Evolutionary conservation across 2,113 vertebrate genomes (phyloP), one percentile per base, ranked within the genome.

Genomic region (Stigmatopora nigra): DNA sequence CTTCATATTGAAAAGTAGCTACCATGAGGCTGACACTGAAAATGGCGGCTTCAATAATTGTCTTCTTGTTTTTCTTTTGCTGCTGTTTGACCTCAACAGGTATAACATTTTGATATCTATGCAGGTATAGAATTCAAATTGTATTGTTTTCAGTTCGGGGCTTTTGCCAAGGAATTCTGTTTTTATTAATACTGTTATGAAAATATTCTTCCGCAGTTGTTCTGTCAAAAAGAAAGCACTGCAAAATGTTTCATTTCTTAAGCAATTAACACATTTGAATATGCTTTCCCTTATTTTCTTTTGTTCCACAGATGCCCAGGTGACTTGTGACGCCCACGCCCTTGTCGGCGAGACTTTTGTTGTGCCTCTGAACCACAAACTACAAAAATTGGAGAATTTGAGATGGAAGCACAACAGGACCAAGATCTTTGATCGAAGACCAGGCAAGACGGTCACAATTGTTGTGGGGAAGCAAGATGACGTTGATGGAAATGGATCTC

Each of bases 371-470:
- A 0, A 0, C 0, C 0, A 19, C 0, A 0, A 0, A 0, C 7
- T 69, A 25, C 0, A 1, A 0, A 0, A 0, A 0, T 0, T 0
- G 0, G 6, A 61, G 0, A 1, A 0, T 0, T 0, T 86, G 5
- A 36, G 0, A 44, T 84, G 73, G 82, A 17, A 0, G 0, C 11
- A 14, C 0, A 0, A 17, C 1, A 0, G 0, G 0, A 0, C 0
- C 0, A 0, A 0, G 0, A 38, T 73, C 10, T 25, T 70, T 0
- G 0, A 41, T 15, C 17, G 4, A 11, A 61, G 0, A 2, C 0
- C 0, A 6, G 25, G 3, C 25, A 0, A 0, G 5, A 0, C 2
- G 0, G n/a, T n/a, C n/a, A n/a, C n/a, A n/a, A 0, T 0, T 0
- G 0, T 0, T 9, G 2, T 0, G 0, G 36, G n/a, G 3, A 7